Evolutionary conservation across 2,113 vertebrate genomes (phyloP), one percentile per base, ranked within the genome.

Genomic region (Lynx canadensis): DNA sequence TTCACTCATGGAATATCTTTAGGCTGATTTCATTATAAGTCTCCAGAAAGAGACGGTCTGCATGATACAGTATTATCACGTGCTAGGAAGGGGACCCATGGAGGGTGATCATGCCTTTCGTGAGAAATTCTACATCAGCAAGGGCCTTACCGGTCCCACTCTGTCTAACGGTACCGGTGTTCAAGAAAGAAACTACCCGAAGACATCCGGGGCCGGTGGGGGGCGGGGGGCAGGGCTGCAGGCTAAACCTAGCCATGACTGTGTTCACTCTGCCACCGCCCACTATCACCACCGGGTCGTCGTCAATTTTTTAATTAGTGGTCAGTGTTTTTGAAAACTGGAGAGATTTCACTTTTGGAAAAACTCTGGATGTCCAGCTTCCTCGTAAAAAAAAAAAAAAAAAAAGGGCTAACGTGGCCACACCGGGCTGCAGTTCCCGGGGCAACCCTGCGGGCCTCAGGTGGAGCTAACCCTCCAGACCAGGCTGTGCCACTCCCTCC

Each of bases 271-370:
- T 65, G 25, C 50, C 25, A 5, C 31, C 13, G 6, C 2, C 19
- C 11, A 10, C 50, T 7, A 33, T 21, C 48, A 36, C 41, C 45
- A 38, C 33, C 12, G 8, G 41, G 69, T 5, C 23, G 78, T 10
- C 23, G 7, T 5, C 48, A 1, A 18, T 41, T 87, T 89, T 60
- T n/a, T 15, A 63, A 36, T 86, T 74, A 4, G 25, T 86, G 66
- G 65, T 73, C 83, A 83, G 5, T 50, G 8, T 69, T 79, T 97
- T 31, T 45, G 36, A 95, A 86, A 85, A 76, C 29, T 25, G 45
- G 50, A 97, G 27, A 89, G n/a, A 45, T 71, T 86, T 65, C 25
- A 73, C 55, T 93, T 89, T 91, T 15, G 13, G 23, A 74, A 89
- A 92, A n/a, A 41, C 38, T 10, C 16, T 68, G 66, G 14, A 27